phyloP scores from a whole-genome alignment of 2,113 vertebrate species.

The Bujurquina vittata region DNA sequence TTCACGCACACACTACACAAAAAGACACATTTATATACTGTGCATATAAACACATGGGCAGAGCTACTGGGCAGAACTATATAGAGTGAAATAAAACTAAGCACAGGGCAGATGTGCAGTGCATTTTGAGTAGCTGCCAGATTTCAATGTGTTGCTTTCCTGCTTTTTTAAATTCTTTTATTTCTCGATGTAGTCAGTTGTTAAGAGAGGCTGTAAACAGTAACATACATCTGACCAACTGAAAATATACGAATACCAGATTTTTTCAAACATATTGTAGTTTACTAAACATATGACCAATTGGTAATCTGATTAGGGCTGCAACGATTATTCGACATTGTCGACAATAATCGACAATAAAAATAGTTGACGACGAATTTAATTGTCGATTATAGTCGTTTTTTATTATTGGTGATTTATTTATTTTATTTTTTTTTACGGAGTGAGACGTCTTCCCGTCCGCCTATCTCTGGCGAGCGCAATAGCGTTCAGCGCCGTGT shows the following conservation, averaged over 20 bases:
- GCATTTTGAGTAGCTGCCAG: background rate
- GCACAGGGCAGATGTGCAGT: background rate
- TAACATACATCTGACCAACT: background rate
- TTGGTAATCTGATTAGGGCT: background rate
- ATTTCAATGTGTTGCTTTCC: background rate
- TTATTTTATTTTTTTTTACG: no score
- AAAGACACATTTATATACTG: background rate
- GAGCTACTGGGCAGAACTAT: background rate
- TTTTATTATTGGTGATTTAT: no score
- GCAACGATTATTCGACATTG: no score
- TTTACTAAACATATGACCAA: background rate
- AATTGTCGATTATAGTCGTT: no score
- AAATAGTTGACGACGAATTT: no score
- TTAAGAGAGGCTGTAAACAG: background rate
- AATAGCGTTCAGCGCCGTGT: no score
- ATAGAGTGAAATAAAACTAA: background rate
- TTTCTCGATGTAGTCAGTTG: background rate
- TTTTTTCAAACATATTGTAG: background rate
- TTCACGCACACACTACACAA: background rate
- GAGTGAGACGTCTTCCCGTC: no score
- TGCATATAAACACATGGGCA: background rate
- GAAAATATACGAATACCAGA: background rate
- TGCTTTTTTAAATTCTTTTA: background rate
- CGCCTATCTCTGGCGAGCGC: no score
- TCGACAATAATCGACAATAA: no score